Percentiles rank a stretch among this genome's conserved stretches.
Evolutionary conservation across 2,113 vertebrate genomes (phyloP).

Genomic region (Hymenochirus boettgeri): DNA sequence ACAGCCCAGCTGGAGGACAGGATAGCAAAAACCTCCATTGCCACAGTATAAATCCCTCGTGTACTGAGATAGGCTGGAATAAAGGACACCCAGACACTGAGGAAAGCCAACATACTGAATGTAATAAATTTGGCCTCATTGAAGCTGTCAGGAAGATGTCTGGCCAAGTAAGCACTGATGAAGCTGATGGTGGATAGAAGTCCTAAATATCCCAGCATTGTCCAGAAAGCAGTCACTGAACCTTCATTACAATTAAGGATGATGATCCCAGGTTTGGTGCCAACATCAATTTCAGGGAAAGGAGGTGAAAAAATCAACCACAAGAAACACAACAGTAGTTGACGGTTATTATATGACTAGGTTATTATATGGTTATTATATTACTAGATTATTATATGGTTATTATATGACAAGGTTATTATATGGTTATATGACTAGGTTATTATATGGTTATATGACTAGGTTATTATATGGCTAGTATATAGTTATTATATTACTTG

Average conservation of each 20-base stretch:
- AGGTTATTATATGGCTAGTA: too few relatives aligned
- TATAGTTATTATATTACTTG: too few relatives aligned
- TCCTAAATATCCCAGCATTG: conserved; percentile 10
- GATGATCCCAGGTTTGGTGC: conserved; percentile 1
- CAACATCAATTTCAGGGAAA: conserved; percentile 4
- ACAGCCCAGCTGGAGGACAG: too few relatives aligned
- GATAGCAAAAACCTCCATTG: too few relatives aligned
- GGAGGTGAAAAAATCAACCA: conserved; percentile 3
- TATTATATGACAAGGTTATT: too few relatives aligned
- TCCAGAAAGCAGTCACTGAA: conserved; percentile 18
- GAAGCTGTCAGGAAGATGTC: conserved; percentile 35
- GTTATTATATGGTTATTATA: too few relatives aligned
- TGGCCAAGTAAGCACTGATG: conserved; percentile 22
- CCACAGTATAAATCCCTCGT: conserved; percentile 23
- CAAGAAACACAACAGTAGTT: conserved; percentile 2
- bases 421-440: too few relatives aligned
- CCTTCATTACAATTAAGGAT: conserved; percentile 24
- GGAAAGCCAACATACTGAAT: conserved; percentile 39
- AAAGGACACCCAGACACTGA: conserved; percentile 31
- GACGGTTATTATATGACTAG: too few relatives aligned
- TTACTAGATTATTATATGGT: too few relatives aligned
- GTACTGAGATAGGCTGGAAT: conserved; percentile 28
- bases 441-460: too few relatives aligned
- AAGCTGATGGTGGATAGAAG: conserved; percentile 20
- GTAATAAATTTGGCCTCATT: conserved; percentile 42